These are phyloP conservation scores for Eremobia ochroleuca DNA, from an alignment of 2,888 invertebrate species.

Conservation along the genomic window DNA sequence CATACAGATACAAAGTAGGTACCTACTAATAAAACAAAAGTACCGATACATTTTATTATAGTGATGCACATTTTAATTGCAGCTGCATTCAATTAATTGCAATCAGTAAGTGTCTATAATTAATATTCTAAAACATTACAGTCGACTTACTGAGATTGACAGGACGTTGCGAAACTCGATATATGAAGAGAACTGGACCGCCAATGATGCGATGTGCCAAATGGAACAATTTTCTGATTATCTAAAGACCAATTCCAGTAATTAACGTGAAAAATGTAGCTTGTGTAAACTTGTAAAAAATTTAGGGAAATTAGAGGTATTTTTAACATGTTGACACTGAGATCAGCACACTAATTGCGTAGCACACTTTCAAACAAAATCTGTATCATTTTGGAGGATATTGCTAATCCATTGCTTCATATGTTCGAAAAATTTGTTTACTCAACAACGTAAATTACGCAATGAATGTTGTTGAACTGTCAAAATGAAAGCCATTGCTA, in stretches of 20 bases:
- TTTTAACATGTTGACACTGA: background rate
- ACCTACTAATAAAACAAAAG: background rate
- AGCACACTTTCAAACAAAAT: background rate
- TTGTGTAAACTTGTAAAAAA: background rate
- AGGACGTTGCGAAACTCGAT: conserved; percentile 25
- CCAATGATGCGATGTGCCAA: background rate
- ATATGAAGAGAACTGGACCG: conserved; percentile 3
- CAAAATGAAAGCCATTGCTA: background rate
- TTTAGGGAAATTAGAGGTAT: background rate
- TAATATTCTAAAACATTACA: background rate
- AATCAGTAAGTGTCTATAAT: background rate
- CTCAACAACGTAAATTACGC: background rate
- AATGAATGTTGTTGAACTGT: background rate
- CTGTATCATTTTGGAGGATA: background rate
- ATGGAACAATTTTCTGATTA: background rate
- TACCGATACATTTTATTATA: background rate
- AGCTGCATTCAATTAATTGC: background rate
- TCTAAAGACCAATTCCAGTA: background rate
- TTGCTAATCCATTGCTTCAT: background rate
- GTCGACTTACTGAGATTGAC: background rate
- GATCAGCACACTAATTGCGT: background rate
- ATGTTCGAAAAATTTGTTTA: background rate
- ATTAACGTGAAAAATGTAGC: background rate
- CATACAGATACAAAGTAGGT: background rate
- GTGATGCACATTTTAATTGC: conserved; percentile 7